Evolutionary conservation across 2,888 invertebrate genomes (phyloP), one percentile per base, ranked within the genome.

Genomic region (Sinodicranocentrus sp.): DNA sequence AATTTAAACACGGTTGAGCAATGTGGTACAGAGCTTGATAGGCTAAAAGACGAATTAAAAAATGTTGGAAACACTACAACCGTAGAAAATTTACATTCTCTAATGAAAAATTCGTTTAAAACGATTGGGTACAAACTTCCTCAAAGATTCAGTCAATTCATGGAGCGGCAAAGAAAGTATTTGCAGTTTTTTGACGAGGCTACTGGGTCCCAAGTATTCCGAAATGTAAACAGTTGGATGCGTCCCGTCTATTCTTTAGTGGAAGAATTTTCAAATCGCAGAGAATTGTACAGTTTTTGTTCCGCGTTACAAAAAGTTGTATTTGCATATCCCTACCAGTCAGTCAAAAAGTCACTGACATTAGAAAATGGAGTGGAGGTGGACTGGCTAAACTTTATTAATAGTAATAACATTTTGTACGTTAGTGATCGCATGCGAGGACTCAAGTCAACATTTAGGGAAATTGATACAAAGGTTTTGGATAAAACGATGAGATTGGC

Each of bases 381-480:
- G 3, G 67, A 43, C 19, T 67, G 67, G 43, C 21, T 67, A 6
- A 19, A 6, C 2, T 67, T 43, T 28, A 67, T 67, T 67, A 5
- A 19, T 2, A 67, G 67, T 8, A 13, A 67, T 1, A 15, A 17
- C 17, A 33, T 28, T 5, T 1, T 28, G 5, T 33, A 2, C 6
- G 33, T 63, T 10, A 23, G 25, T 21, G 61, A 19, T 23, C 61
- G n/a, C 5, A 10, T 23, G n/a, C n/a, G n/a, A n/a, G n/a, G n/a
- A n/a, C n/a, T n/a, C n/a, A n/a, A n/a, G n/a, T n/a, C n/a, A n/a
- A 5, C 13, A 19, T 1, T 67, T 2, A 23, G 43, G 13, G n/a
- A 39, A 8, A 21, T 6, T n/a, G 8, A 39, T 10, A 1, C 5
- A 2, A 15, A 6, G 3, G 43, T 19, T 17, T 17, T 67, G 21